Percentiles rank a stretch among this genome's conserved stretches.
Conservation (phyloP, 2,888 invertebrate genomes). For the Dascillus cervinus region DNA sequence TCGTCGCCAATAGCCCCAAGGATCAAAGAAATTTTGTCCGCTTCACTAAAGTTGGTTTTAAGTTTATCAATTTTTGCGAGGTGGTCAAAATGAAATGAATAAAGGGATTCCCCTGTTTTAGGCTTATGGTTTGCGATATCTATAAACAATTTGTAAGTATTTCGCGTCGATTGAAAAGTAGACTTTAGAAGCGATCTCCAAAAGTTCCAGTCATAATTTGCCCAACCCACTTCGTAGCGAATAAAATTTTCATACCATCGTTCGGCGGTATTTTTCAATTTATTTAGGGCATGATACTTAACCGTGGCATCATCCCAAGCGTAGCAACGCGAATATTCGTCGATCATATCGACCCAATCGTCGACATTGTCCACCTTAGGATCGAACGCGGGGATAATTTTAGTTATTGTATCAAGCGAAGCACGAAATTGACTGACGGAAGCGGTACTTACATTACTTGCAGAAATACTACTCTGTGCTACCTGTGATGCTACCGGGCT, state of each 20-base stretch:
- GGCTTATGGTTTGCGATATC: slow-evolving; percentile 15
- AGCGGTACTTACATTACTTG: too few relatives aligned
- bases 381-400: slow-evolving; percentile 12
- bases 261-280: slow-evolving; percentile 7
- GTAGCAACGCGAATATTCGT: slow-evolving; percentile 8
- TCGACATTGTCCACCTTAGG: slow-evolving; percentile 2
- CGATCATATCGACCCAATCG: slow-evolving; percentile 15
- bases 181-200: slow-evolving; percentile 11
- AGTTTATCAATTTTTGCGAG: slow-evolving; percentile 16
- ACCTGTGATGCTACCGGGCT: too few relatives aligned
- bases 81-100: slow-evolving; percentile 16
- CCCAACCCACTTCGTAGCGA: slow-evolving; percentile 11
- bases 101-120: slow-evolving; percentile 8
- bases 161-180: slow-evolving; percentile 9
- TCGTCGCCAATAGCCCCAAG: slow-evolving; percentile 14
- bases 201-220: slow-evolving; percentile 10
- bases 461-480: too few relatives aligned
- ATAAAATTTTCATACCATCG: slow-evolving; percentile 15
- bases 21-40: slow-evolving; percentile 17
- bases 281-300: slow-evolving; percentile 13
- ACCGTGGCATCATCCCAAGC: slow-evolving; percentile 7
- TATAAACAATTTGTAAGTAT: slow-evolving; percentile 13
- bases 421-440: too few relatives aligned
- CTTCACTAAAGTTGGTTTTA: slow-evolving; percentile 10
- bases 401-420: too few relatives aligned